phyloP scores from a whole-genome alignment of 2,113 vertebrate genomes.

The Daphoenositta chrysoptera region DNA sequence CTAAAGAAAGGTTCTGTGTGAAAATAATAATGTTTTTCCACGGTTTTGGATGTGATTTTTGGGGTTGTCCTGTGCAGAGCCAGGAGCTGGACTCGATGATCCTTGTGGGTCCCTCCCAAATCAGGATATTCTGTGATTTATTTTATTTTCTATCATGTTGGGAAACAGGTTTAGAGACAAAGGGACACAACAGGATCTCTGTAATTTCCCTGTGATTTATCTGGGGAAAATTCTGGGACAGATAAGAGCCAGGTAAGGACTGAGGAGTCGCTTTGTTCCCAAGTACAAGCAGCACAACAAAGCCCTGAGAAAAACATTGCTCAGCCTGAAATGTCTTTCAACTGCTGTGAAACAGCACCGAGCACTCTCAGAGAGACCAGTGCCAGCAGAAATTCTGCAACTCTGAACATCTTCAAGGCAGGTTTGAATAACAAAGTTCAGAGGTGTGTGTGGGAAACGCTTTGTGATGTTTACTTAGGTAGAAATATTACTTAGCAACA shows the following conservation, averaged over 20 bases:
- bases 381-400: background rate
- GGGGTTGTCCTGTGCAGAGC: background rate
- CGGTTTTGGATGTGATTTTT: background rate
- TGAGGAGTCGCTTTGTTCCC: background rate
- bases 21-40: background rate
- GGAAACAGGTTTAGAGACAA: background rate
- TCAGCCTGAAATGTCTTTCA: background rate
- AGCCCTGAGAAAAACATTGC: background rate
- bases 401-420: background rate
- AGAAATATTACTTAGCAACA: slow-evolving; percentile 67
- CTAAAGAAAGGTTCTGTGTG: background rate
- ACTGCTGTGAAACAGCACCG: background rate
- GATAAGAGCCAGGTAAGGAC: background rate
- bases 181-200: background rate
- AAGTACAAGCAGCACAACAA: background rate
- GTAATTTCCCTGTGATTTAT: background rate
- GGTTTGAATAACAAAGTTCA: slow-evolving; percentile 33
- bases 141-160: background rate
- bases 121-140: background rate
- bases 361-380: background rate
- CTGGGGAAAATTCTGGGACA: background rate
- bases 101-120: background rate
- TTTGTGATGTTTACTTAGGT: slow-evolving; percentile 63
- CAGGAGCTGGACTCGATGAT: background rate
- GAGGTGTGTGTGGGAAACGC: slow-evolving; percentile 60